A percentile compares a stretch with the other conserved stretches of the same genome.
phyloP scores from a whole-genome alignment of 1,140 invertebrate species.

The Odontomachus brunneus region DNA sequence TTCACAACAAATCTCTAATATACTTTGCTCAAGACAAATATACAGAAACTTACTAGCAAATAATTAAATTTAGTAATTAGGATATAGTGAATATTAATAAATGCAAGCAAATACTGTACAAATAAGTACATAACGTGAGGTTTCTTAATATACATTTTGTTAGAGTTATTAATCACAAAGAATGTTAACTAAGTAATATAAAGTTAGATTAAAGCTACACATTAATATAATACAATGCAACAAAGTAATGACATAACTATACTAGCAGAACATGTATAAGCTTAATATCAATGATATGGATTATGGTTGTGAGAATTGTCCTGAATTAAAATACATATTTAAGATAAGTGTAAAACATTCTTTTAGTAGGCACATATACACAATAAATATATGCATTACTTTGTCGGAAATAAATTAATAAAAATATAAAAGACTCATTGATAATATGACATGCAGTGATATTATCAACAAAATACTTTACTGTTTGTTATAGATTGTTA shows the following conservation, averaged over 20 bases:
- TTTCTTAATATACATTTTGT: background rate
- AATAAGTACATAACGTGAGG: background rate
- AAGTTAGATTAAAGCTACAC: slow-evolving; percentile 13
- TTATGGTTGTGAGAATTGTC: background rate
- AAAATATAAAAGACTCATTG: background rate
- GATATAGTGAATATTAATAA: slow-evolving; percentile 1
- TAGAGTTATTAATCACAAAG: slow-evolving; percentile 5
- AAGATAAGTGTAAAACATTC: background rate
- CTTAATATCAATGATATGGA: background rate
- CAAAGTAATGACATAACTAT: background rate
- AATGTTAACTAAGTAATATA: background rate
- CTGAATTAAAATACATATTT: slow-evolving; percentile 15
- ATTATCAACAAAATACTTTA: slow-evolving; percentile 6
- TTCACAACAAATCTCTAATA: background rate
- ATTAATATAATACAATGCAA: slow-evolving; percentile 3
- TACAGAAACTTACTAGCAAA: background rate
- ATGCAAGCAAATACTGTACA: background rate
- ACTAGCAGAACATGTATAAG: background rate
- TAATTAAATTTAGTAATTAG: slow-evolving; percentile 1
- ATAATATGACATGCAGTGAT: slow-evolving; percentile 7
- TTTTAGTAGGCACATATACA: slow-evolving; percentile 1
- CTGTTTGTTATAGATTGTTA: background rate
- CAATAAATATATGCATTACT: background rate
- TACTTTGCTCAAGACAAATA: background rate
- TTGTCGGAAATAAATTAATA: background rate